Conservation (phyloP, 2,797 vertebrate genomes). For the Cheirogaleus major region DNA sequence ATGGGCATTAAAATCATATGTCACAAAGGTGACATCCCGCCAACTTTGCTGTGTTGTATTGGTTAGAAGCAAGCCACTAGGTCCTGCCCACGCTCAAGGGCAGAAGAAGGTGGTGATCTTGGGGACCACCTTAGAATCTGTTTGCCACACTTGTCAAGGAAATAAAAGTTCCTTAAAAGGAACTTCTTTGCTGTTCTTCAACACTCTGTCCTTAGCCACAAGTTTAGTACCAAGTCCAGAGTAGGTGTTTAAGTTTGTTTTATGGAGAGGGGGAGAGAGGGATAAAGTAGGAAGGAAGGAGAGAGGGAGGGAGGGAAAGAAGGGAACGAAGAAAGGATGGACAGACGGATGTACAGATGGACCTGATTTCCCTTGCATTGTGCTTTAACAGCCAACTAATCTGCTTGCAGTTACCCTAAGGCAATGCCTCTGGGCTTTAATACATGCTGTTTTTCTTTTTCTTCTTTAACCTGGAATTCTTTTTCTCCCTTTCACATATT, state of each 20-base stretch:
- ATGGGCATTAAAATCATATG: fast-evolving
- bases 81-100: not conserved
- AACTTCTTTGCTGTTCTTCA: not conserved
- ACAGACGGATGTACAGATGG: not conserved
- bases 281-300: too few relatives aligned
- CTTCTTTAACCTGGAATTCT: not conserved
- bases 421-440: slow-evolving; percentile 9
- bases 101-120: not conserved
- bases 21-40: not conserved
- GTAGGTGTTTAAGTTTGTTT: not conserved
- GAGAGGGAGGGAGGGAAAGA: fast-evolving
- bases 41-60: not conserved
- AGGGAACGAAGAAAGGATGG: fast-evolving
- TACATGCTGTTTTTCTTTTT: not conserved
- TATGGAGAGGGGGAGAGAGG: not conserved
- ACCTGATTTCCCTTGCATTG: not conserved
- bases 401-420: not conserved
- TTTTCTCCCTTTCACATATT: not conserved
- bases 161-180: not conserved
- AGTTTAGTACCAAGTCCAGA: not conserved
- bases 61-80: not conserved
- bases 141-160: not conserved
- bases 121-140: not conserved
- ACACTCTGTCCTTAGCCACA: not conserved
- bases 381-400: not conserved